Percentiles rank a stretch among this genome's conserved stretches.
Conservation (phyloP, 92 coral and sea anemone genomes). For the Heliopora coerulea region DNA sequence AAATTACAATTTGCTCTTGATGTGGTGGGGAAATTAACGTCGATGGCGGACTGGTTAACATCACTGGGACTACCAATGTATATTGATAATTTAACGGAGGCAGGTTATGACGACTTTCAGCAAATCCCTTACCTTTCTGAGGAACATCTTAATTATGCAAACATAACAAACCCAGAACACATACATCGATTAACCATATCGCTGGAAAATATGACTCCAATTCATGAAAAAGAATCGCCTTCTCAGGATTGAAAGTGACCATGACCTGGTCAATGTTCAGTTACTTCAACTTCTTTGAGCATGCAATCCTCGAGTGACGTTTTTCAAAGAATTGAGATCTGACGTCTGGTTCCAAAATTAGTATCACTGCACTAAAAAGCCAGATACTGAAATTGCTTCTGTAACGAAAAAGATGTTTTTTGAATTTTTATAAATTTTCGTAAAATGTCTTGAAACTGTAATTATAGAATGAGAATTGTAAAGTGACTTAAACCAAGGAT, state of each 20-base stretch:
- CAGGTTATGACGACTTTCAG: conserved; percentile 79
- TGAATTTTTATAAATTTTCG: too few relatives aligned
- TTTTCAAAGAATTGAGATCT: too few relatives aligned
- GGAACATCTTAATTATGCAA: conserved; percentile 82
- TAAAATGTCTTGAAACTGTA: too few relatives aligned
- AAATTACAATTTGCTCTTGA: conserved; percentile 59
- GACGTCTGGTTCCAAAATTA: too few relatives aligned
- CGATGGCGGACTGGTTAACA: conserved; percentile 74
- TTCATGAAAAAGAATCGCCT: not conserved
- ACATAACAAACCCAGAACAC: conserved; percentile 79
- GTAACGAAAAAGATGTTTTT: too few relatives aligned
- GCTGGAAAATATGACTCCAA: conserved; percentile 67
- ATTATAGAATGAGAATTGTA: too few relatives aligned
- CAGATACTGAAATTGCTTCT: too few relatives aligned
- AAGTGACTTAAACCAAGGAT: too few relatives aligned
- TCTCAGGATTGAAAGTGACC: not conserved
- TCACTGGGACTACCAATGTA: conserved; percentile 95
- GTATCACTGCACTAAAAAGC: too few relatives aligned
- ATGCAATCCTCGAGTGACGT: too few relatives aligned
- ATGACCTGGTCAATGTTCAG: too few relatives aligned
- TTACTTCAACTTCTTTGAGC: too few relatives aligned
- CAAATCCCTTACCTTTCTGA: conserved; percentile 74
- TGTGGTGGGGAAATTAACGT: conserved; percentile 59
- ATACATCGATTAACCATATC: conserved; percentile 78
- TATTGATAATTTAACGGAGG: conserved; percentile 69